Evolutionary conservation across 1,140 invertebrate genomes (phyloP).

Genomic region (Liolophura sinensis): DNA sequence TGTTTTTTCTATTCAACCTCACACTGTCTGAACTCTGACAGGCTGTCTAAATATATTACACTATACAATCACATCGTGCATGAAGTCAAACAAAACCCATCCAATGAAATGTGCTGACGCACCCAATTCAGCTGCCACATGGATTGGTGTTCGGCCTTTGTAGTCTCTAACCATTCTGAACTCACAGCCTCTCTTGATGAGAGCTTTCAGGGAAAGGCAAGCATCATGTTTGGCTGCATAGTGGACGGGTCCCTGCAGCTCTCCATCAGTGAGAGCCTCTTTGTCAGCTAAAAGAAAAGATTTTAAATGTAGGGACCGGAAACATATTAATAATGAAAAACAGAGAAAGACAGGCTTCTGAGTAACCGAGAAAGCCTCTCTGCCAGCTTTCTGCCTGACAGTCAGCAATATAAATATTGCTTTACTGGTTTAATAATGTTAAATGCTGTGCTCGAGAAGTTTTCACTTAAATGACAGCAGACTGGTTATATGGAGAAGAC

Average conservation of each 20-base stretch:
- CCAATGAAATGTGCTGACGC: conserved; percentile 1
- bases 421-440: too few species aligned
- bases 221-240: conserved; percentile 55
- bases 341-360: background rate
- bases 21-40: too few species aligned
- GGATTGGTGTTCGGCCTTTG: conserved; percentile 51
- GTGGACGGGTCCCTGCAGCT: conserved; percentile 52
- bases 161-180: conserved; percentile 46
- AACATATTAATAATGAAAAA: background rate
- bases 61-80: too few species aligned
- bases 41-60: too few species aligned
- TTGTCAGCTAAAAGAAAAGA: conserved; percentile 37
- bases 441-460: too few species aligned
- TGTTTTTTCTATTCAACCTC: too few species aligned
- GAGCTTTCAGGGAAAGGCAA: conserved; percentile 36
- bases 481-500: too few species aligned
- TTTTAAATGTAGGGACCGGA: background rate
- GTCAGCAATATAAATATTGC: too few species aligned
- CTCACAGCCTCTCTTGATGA: conserved; percentile 41
- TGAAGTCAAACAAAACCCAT: too few species aligned
- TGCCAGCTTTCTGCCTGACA: too few species aligned
- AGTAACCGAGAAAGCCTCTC: background rate
- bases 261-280: conserved; percentile 41
- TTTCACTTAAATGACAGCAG: too few species aligned
- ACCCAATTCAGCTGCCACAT: conserved; percentile 54